Base-by-base conservation (phyloP, 2,113 vertebrate species). In the Tachysurus vachellii region DNA sequence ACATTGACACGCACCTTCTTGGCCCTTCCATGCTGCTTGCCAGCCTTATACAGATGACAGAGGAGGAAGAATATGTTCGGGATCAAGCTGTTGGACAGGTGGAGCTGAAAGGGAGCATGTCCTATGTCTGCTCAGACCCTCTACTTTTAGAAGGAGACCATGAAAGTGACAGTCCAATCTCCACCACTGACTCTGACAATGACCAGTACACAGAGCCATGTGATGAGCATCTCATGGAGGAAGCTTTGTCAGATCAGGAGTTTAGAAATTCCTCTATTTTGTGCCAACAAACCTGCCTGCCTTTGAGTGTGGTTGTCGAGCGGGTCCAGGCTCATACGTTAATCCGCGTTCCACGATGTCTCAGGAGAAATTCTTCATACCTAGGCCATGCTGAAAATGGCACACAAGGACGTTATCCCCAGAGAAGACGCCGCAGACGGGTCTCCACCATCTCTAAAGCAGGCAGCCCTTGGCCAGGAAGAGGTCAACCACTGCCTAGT, bases 291-390 rank as follows among this genome's bases (percentile, higher is more conserved):
- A 44, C 64, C 11, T 31, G 87, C 28, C 14, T 90, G 70, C 85
- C 82, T 57, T 42, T 47, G 71, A n/a, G 54, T 5, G 9, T 61
- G 59, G 56, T 68, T 75, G 85, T 91, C 89, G 53, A 91, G 47
- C 26, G 54, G 0, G 9, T 31, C 2, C 85, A 28, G 1, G 79
- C 75, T 16, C 75, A 92, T 59, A 91, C 94, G 4, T 89, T 95
- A 76, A 95, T 94, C 1, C 88, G 93, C 14, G 81, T 94, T 0
- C 95, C 95, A 0, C 94, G 92, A 36, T 97, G 95, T 92, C 94
- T 97, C 26, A 92, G 96, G 0, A 96, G 95, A 0, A 89, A 93
- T 85, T 97, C 96, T 6, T 96, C 96, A 2, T 94, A 94, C 89
- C 61, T 86, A 57, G 92, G 94, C 10, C 85, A 93, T 0, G 88